These are phyloP conservation scores for Ptycholaimellus sp. DNA, from an alignment of 2,888 invertebrate species.

Conservation along the genomic window DNA sequence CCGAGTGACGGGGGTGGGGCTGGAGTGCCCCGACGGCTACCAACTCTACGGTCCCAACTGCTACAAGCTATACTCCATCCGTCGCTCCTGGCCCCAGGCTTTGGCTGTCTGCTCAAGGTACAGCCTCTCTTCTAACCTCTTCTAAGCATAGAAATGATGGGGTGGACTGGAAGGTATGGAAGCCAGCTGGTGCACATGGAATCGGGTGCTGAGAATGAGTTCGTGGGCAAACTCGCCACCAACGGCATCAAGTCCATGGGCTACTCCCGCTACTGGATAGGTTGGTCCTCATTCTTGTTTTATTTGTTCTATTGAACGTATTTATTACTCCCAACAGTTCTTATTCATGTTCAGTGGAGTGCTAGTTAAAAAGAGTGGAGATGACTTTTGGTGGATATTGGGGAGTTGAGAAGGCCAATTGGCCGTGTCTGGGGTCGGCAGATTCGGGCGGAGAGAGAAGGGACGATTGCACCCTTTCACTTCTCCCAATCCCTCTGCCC, in stretches of 20 bases:
- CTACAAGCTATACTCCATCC: conserved; percentile 13
- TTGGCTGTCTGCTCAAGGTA: conserved; percentile 14
- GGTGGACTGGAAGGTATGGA: conserved; percentile 48
- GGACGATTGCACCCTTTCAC: too few relatives aligned
- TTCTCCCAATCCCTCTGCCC: too few relatives aligned
- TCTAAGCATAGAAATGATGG: background rate
- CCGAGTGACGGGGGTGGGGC: too few relatives aligned
- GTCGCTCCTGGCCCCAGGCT: conserved; percentile 23
- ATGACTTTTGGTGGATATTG: too few relatives aligned
- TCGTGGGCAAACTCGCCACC: conserved; percentile 52
- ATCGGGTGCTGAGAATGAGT: conserved; percentile 66
- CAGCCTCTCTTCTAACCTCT: background rate
- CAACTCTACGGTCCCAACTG: conserved; percentile 17
- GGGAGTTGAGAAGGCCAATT: too few relatives aligned
- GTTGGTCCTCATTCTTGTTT: conserved; percentile 7
- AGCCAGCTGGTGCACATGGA: conserved; percentile 76
- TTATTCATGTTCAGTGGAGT: too few relatives aligned
- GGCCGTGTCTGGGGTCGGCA: too few relatives aligned
- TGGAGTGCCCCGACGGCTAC: conserved; percentile 22
- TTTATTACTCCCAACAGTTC: too few relatives aligned
- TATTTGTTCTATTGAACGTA: background rate
- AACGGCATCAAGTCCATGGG: conserved; percentile 12
- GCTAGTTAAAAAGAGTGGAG: too few relatives aligned
- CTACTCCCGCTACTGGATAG: conserved; percentile 17
- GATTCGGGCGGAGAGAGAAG: too few relatives aligned